phyloP scores from a whole-genome alignment of 2,888 invertebrate genomes.

The Agonum fuliginosum region DNA sequence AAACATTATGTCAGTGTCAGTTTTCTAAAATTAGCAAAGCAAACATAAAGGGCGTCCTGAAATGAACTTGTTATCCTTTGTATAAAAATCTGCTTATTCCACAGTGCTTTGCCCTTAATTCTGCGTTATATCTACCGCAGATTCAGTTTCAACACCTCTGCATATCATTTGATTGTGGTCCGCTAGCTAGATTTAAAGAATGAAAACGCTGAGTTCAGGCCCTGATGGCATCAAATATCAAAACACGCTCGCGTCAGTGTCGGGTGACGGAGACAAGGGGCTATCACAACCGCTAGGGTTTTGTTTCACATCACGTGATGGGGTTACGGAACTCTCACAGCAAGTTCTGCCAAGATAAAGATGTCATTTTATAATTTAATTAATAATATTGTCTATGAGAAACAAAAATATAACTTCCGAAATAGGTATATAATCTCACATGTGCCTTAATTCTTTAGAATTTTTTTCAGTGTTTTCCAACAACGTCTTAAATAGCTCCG shows the following conservation, averaged over 20 bases:
- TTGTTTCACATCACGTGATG: conserved; percentile 10
- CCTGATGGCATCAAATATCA: conserved; percentile 6
- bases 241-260: background rate
- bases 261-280: background rate
- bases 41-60: too few relatives aligned
- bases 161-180: background rate
- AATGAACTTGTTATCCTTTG: too few relatives aligned
- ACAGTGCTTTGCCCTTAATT: background rate
- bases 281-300: conserved; percentile 3
- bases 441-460: too few relatives aligned
- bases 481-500: too few relatives aligned
- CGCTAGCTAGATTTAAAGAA: background rate
- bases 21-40: too few relatives aligned
- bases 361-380: background rate
- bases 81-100: background rate
- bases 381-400: too few relatives aligned
- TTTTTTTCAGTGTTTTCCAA: too few relatives aligned
- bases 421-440: too few relatives aligned
- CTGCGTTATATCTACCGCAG: background rate
- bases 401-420: too few relatives aligned
- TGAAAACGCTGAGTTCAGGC: background rate
- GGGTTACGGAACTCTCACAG: background rate
- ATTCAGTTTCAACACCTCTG: background rate
- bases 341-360: background rate
- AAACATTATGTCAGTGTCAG: too few relatives aligned